Conservation (phyloP, 2,797 vertebrate species). For the Cyclopterus lumpus region DNA sequence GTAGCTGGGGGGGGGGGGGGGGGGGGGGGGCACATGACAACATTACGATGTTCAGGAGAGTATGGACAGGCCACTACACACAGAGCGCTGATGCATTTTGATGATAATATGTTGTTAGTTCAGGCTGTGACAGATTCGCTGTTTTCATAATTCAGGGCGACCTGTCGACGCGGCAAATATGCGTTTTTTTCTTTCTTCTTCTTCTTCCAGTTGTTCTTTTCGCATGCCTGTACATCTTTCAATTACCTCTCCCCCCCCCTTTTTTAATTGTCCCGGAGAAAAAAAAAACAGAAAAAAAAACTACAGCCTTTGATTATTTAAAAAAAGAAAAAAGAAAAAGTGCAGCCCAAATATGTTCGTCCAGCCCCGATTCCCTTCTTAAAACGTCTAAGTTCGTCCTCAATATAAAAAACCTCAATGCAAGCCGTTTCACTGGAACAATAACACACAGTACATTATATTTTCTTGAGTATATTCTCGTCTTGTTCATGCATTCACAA, state of each 20-base stretch:
- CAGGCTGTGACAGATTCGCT: constrained; percentile 48
- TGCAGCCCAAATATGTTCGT: constrained; percentile 27
- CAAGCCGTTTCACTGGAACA: constrained; percentile 76
- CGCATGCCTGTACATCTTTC: constrained; percentile 54
- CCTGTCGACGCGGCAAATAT: constrained; percentile 34
- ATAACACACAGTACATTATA: constrained; percentile 80
- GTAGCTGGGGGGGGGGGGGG: constrained; percentile 31
- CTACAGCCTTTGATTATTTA: constrained; percentile 2
- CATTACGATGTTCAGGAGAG: constrained; percentile 42
- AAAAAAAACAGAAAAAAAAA: too few species aligned
- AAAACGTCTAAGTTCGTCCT: constrained; percentile 42
- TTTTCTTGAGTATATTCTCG: constrained; percentile 76
- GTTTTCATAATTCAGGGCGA: constrained; percentile 51
- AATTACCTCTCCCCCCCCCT: neutral
- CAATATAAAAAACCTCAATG: constrained; percentile 67
- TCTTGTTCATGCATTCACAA: constrained; percentile 85
- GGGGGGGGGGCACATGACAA: constrained; percentile 23
- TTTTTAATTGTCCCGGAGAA: constrained; percentile 3
- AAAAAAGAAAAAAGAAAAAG: neutral
- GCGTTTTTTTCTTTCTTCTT: too few species aligned
- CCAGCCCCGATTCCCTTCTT: constrained; percentile 35
- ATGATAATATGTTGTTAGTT: constrained; percentile 54
- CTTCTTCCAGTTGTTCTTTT: constrained; percentile 31
- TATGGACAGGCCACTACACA: constrained; percentile 47
- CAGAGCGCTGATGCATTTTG: constrained; percentile 51